Percentiles rank a stretch among this genome's conserved stretches.
Conservation (phyloP, 2,113 vertebrate genomes). For the Corythoichthys intestinalis region DNA sequence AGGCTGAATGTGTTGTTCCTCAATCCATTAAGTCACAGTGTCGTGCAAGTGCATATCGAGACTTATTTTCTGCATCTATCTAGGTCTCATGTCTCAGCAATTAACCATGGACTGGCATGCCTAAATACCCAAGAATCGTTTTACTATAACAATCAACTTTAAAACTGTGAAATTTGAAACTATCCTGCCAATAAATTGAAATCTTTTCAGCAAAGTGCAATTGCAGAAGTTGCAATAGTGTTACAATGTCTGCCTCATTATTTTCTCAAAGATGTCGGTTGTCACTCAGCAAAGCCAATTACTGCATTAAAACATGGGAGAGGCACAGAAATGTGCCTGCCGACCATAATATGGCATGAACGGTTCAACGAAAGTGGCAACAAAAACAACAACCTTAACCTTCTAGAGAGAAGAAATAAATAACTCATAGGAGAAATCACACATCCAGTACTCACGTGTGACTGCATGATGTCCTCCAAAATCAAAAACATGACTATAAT, state of each 20-base stretch:
- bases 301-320: conserved; percentile 39
- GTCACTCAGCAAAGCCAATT: conserved; percentile 52
- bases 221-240: conserved; percentile 27
- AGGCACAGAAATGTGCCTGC: background rate
- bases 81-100: background rate
- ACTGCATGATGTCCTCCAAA: too few relatives aligned
- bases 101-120: background rate
- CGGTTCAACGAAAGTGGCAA: conserved; percentile 6
- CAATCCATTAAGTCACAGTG: conserved; percentile 1
- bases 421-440: background rate
- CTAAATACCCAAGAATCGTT: background rate
- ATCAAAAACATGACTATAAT: too few relatives aligned
- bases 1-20: conserved; percentile 33
- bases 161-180: conserved; percentile 20
- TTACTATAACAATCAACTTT: background rate
- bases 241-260: conserved; percentile 54
- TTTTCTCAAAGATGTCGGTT: conserved; percentile 26
- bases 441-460: background rate
- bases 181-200: conserved; percentile 31
- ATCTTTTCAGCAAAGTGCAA: conserved; percentile 35
- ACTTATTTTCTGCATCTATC: background rate
- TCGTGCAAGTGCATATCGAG: conserved; percentile 12
- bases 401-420: background rate
- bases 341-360: conserved; percentile 24
- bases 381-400: conserved; percentile 8